Conservation (phyloP, 1,140 invertebrate species). For the Cotesia chilonis region DNA sequence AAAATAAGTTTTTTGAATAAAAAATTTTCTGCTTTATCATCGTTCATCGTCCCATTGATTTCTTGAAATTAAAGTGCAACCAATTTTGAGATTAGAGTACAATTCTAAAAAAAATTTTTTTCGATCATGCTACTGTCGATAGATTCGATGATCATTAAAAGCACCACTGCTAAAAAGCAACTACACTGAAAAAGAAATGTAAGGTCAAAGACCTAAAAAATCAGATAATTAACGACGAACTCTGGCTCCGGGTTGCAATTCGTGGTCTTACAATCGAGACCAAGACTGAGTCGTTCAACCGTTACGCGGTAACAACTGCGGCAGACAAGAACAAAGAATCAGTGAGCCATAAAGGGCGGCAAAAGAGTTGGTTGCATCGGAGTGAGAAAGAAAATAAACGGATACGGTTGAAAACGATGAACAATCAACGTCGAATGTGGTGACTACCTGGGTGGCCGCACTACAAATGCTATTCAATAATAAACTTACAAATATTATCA, state of each 20-base stretch:
- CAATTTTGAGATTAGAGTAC: too few species aligned
- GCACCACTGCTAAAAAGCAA: neutral
- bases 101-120: too few species aligned
- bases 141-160: too few species aligned
- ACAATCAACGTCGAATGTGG: slow-evolving; percentile 54
- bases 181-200: slow-evolving; percentile 4
- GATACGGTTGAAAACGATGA: slow-evolving; percentile 36
- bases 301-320: too few species aligned
- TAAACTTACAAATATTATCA: slow-evolving; percentile 3
- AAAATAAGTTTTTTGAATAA: too few species aligned
- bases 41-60: too few species aligned
- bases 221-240: slow-evolving; percentile 52
- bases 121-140: too few species aligned
- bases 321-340: slow-evolving; percentile 29
- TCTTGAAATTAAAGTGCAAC: too few species aligned
- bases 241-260: slow-evolving; percentile 41
- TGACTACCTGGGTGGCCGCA: slow-evolving; percentile 53
- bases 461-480: slow-evolving; percentile 29
- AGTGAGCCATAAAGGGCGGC: slow-evolving; percentile 39
- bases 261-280: slow-evolving; percentile 37
- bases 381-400: slow-evolving; percentile 17
- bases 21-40: too few species aligned
- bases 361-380: slow-evolving; percentile 28
- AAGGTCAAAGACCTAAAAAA: slow-evolving; percentile 34
- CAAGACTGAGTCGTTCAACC: slow-evolving; percentile 36